phyloP scores from a whole-genome alignment of 2,888 invertebrate species.

The Athalia circularis region DNA sequence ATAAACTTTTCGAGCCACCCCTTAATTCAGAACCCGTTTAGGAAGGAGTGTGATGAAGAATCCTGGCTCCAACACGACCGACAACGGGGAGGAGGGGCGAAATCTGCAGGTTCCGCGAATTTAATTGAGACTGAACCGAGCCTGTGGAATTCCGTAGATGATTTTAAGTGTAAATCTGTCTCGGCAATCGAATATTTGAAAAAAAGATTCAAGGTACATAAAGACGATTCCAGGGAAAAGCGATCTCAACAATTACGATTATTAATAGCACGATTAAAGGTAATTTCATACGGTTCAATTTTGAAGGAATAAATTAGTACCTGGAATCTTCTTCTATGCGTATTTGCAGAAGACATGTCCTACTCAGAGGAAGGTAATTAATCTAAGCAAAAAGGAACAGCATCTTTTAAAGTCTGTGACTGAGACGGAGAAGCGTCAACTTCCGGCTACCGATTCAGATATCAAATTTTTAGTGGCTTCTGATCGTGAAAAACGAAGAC shows the following conservation, averaged over 20 bases:
- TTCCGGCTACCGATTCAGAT: constrained; percentile 32
- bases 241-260: constrained; percentile 4
- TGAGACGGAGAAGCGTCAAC: background rate
- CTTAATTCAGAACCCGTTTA: background rate
- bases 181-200: constrained; percentile 25
- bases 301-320: background rate
- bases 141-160: constrained; percentile 22
- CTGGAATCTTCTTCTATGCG: background rate
- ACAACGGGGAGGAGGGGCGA: constrained; percentile 26
- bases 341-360: constrained; percentile 30
- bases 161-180: background rate
- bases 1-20: background rate
- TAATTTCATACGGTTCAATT: background rate
- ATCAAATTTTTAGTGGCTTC: constrained; percentile 28
- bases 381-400: constrained; percentile 22
- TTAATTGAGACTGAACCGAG: background rate
- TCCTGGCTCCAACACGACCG: constrained; percentile 34
- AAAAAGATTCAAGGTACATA: background rate
- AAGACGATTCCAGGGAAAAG: constrained; percentile 10
- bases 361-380: constrained; percentile 28
- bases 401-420: constrained; percentile 20
- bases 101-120: background rate
- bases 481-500: constrained; percentile 20
- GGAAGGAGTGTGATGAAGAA: constrained; percentile 41
- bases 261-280: constrained; percentile 15